A percentile compares a stretch with the other conserved stretches of the same genome.
Evolutionary conservation across 2,888 invertebrate genomes (phyloP).

Genomic region (Podotricha telesiphe): DNA sequence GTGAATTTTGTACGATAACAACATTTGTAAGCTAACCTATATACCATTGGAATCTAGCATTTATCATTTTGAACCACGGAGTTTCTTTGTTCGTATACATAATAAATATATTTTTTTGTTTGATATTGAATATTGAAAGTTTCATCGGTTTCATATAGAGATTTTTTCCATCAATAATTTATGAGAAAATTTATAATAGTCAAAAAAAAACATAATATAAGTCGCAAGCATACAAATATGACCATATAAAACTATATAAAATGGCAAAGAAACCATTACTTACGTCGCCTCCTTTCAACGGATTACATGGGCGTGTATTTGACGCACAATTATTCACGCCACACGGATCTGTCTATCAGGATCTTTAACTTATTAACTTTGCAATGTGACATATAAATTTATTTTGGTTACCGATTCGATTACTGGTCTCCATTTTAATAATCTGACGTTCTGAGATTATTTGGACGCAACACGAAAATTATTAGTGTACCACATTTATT

Average conservation of each 20-base stretch:
- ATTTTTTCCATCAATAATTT: too few species aligned
- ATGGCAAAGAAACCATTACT: constrained; percentile 28
- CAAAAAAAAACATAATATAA: too few species aligned
- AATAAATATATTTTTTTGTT: background rate
- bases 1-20: constrained; percentile 24
- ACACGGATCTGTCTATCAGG: constrained; percentile 48
- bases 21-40: constrained; percentile 26
- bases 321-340: constrained; percentile 53
- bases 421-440: constrained; percentile 23
- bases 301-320: constrained; percentile 46
- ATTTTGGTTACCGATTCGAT: constrained; percentile 36
- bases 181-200: too few species aligned
- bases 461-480: background rate
- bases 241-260: background rate
- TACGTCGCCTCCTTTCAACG: constrained; percentile 22
- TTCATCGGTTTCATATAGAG: too few species aligned
- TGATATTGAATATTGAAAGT: too few species aligned
- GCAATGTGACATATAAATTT: constrained; percentile 40
- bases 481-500: background rate
- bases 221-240: too few species aligned
- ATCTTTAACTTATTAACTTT: constrained; percentile 47
- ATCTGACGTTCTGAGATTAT: constrained; percentile 23
- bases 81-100: background rate
- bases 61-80: background rate
- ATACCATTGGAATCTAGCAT: background rate